phyloP scores from a whole-genome alignment of 2,797 vertebrate species.

The Microctenopoma lineatum region DNA sequence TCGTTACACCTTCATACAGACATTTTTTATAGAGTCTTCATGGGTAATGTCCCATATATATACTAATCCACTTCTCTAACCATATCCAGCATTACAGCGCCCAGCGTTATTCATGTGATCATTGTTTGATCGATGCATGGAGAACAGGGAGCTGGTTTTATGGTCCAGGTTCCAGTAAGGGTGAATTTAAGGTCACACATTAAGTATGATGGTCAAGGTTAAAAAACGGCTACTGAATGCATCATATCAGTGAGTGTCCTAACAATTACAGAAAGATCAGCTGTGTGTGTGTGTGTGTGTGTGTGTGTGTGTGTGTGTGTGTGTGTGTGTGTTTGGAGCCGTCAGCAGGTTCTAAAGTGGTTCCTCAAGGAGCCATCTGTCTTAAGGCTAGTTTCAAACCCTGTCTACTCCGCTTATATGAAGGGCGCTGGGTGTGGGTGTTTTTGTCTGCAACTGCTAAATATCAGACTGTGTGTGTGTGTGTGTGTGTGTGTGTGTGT shows the following conservation, averaged over 20 bases:
- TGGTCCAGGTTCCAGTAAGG: not conserved
- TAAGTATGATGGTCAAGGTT: no score
- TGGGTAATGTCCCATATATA: no score
- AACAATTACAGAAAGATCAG: no score
- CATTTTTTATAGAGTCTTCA: no score
- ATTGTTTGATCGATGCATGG: no score
- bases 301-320: not conserved
- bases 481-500: slow-evolving; percentile 49
- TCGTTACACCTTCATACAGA: no score
- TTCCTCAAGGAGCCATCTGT: slow-evolving; percentile 65
- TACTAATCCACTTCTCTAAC: no score
- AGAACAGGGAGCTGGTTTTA: not conserved
- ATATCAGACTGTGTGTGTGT: slow-evolving; percentile 45
- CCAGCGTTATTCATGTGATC: no score
- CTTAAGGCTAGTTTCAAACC: slow-evolving; percentile 62
- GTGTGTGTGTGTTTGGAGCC: slow-evolving; percentile 13
- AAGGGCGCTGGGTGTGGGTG: slow-evolving; percentile 51
- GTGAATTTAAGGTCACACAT: not conserved
- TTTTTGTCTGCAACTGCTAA: slow-evolving; percentile 57
- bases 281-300: not conserved
- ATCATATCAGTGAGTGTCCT: not conserved
- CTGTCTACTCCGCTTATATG: slow-evolving; percentile 60
- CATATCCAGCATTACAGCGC: no score
- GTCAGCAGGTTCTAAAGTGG: slow-evolving; percentile 55
- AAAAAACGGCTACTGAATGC: not conserved